Conservation (phyloP, 2,797 vertebrate species). For the Agapornis canus region DNA sequence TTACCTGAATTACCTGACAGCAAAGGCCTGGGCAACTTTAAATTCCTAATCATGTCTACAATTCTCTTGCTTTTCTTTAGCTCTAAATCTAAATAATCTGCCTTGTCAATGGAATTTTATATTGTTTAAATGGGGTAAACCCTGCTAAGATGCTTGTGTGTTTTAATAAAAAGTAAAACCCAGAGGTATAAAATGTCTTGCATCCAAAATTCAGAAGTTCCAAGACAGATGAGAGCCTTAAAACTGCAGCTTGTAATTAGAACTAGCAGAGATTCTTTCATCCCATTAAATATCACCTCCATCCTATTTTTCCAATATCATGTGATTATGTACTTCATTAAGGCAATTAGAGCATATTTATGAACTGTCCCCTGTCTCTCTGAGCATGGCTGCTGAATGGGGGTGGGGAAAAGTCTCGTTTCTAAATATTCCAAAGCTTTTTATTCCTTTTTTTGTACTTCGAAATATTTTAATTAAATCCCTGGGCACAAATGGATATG, state of each 20-base stretch:
- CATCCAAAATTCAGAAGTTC: not conserved
- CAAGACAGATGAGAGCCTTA: not conserved
- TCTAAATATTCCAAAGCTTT: not conserved
- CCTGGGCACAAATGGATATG: not conserved
- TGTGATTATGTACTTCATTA: conserved; percentile 48
- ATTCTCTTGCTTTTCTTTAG: not conserved
- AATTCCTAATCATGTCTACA: not conserved
- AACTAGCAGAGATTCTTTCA: conserved; percentile 16
- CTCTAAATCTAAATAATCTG: not conserved
- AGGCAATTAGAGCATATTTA: conserved; percentile 54
- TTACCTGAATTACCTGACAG: not conserved
- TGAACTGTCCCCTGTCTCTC: not conserved
- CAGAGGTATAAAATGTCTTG: not conserved
- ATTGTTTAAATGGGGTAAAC: not conserved
- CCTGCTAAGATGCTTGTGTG: not conserved
- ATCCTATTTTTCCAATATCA: conserved; percentile 3
- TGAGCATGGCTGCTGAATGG: not conserved
- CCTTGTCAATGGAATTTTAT: not conserved
- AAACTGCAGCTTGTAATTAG: not conserved
- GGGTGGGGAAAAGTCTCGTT: not conserved
- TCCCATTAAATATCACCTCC: conserved; percentile 19
- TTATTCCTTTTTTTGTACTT: not conserved
- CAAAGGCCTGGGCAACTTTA: not conserved
- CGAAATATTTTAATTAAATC: conserved; percentile 57
- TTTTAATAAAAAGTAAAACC: not conserved